Conservation (phyloP, 2,888 invertebrate species). For the Artemia sp. region DNA sequence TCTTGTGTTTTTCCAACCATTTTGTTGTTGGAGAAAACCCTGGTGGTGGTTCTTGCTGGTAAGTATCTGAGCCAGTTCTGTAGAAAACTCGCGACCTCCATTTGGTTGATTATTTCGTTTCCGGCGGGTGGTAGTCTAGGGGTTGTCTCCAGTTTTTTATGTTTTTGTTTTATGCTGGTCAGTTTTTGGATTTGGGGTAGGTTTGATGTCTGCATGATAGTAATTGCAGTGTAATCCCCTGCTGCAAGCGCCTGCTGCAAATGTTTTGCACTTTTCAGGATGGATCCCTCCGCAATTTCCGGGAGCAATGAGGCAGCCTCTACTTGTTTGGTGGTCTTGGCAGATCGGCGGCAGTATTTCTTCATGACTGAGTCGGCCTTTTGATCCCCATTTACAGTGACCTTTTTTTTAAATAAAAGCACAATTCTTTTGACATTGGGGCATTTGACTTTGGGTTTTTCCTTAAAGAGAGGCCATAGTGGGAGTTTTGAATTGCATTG, state of each 20-base stretch:
- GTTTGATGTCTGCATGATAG: not conserved
- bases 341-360: not conserved
- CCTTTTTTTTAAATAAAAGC: not conserved
- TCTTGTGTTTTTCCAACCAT: conserved; percentile 5
- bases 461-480: too few relatives aligned
- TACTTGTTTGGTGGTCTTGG: not conserved
- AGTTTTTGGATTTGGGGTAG: not conserved
- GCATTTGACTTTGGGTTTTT: too few relatives aligned
- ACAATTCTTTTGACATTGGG: too few relatives aligned
- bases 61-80: not conserved
- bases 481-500: too few relatives aligned
- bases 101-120: not conserved
- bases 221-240: not conserved
- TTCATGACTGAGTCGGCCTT: not conserved
- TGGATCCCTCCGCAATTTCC: not conserved
- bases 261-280: too few relatives aligned
- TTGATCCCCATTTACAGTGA: conserved; percentile 8
- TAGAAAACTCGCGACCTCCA: not conserved
- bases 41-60: not conserved
- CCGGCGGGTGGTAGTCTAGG: not conserved
- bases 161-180: not conserved
- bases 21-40: conserved; percentile 3
- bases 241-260: not conserved
- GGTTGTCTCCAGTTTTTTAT: not conserved
- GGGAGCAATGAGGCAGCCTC: not conserved